A percentile compares a stretch with the other conserved stretches of the same genome.
phyloP scores from a whole-genome alignment of 2,113 vertebrate species.

The Malurus melanocephalus region DNA sequence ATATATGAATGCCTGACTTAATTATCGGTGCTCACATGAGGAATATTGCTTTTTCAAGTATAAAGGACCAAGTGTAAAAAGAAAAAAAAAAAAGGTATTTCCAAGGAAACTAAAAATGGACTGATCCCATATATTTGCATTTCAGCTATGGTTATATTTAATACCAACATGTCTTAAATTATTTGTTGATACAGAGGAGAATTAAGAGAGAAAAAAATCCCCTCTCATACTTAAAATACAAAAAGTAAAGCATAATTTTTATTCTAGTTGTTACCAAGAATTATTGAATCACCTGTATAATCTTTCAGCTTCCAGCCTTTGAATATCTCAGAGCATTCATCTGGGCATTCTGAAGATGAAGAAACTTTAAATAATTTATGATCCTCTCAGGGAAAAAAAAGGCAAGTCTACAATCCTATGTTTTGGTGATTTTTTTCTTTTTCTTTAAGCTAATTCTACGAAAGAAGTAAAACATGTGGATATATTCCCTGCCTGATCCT shows the following conservation, averaged over 20 bases:
- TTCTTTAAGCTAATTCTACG: not conserved
- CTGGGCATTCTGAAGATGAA: slow-evolving; percentile 23
- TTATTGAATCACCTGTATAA: slow-evolving; percentile 3
- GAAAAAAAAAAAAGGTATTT: not conserved
- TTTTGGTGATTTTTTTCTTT: not conserved
- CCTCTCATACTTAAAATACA: not conserved
- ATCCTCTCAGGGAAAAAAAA: not conserved
- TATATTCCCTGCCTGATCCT: not conserved
- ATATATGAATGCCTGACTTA: slow-evolving; percentile 8
- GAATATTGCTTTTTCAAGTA: not conserved
- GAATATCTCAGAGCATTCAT: slow-evolving; percentile 5
- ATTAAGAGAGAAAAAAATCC: not conserved
- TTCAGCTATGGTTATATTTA: not conserved
- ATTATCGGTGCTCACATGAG: not conserved
- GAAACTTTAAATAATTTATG: slow-evolving; percentile 41
- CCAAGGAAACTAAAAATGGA: not conserved
- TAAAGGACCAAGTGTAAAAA: not conserved
- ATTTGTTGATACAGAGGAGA: not conserved
- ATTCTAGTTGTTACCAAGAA: not conserved
- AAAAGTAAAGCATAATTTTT: not conserved
- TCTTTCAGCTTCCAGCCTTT: not conserved
- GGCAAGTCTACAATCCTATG: not conserved
- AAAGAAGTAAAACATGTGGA: not conserved
- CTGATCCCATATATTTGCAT: not conserved
- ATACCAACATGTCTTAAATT: not conserved